Evolutionary conservation across 2,888 invertebrate genomes (phyloP), one percentile per base, ranked within the genome.

Genomic region (Orthosia gracilis): DNA sequence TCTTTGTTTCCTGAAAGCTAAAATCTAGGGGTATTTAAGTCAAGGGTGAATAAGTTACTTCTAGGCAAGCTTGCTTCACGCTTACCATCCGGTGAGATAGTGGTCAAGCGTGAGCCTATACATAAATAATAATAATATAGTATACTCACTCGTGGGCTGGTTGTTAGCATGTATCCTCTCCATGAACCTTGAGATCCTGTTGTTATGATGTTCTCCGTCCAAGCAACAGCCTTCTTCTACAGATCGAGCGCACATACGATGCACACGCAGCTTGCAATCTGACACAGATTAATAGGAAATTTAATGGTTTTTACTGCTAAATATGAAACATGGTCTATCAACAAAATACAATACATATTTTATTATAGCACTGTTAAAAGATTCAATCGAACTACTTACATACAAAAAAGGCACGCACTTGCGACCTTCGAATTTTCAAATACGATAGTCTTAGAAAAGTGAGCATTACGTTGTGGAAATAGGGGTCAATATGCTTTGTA

Each of bases 211-310:
- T 83, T 97, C 97, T 17, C 97, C 96, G 88, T 98, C 98, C 45
- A 98, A 97, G 31, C 98, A 98, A 92, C 99, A 99, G 85, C 97
- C 97, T 92, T 99, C 99, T 84, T 98, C 98, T 80, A 99, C 97
- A 1, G 97, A 94, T 86, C 97, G 97, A 63, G 98, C 97, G 95
- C 99, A 99, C 63, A 96, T 95, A 82, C 98, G 98, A 96, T 99
- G 99, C 89, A 99, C 98, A 90, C 98, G 98, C 87, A 99, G 97
- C 92, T 98, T 98, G 97, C 99, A 99, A 94, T 98, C 99, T 98
- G 94, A 2, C 47, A 1, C 12, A 12, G 7, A 82, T 57, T 73
- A 31, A 67, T 40, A 52, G 4, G 3, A 15, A 21, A 31, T 1
- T 1, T 40, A 7, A 4, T 58, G 0, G 3, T 31, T 66, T 68